These are phyloP conservation scores for Nemapogon koenigi DNA, from an alignment of 2,888 invertebrate genomes.

Conservation along the genomic window DNA sequence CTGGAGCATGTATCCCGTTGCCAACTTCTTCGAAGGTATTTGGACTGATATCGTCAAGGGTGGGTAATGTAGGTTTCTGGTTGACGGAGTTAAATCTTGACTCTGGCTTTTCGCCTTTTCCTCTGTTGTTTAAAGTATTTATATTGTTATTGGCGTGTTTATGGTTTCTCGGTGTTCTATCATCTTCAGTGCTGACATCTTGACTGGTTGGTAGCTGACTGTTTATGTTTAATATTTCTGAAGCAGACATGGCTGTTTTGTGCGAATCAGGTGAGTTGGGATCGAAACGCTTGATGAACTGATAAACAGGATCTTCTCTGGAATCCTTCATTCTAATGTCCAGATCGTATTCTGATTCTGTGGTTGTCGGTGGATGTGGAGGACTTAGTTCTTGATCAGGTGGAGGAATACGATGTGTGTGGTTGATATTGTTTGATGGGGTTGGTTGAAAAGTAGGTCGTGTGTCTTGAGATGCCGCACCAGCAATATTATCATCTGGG, in stretches of 20 bases:
- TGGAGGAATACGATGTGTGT: constrained; percentile 14
- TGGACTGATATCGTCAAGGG: constrained; percentile 7
- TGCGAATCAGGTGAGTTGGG: constrained; percentile 42
- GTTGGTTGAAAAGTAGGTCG: constrained; percentile 29
- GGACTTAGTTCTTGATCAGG: constrained; percentile 34
- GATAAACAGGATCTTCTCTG: constrained; percentile 33
- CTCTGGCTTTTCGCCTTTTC: constrained; percentile 27
- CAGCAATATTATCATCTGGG: constrained; percentile 17
- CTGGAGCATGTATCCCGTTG: constrained; percentile 22
- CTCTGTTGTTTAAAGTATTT: constrained; percentile 33
- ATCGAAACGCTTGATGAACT: constrained; percentile 54
- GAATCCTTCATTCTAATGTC: constrained; percentile 26
- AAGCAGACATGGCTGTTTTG: constrained; percentile 44
- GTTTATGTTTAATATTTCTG: constrained; percentile 44
- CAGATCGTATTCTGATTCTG: constrained; percentile 24
- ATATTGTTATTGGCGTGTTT: constrained; percentile 34
- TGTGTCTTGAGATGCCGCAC: constrained; percentile 32
- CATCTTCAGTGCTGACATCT: constrained; percentile 40
- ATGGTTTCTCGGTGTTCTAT: constrained; percentile 34
- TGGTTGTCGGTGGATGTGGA: constrained; percentile 28
- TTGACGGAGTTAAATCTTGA: constrained; percentile 37
- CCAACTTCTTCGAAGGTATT: constrained; percentile 8
- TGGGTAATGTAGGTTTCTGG: constrained; percentile 26
- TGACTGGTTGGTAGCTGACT: constrained; percentile 43
- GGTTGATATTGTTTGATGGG: constrained; percentile 14